Base-by-base conservation (phyloP, 2,888 invertebrate species). In the Sabatieria punctata region DNA sequence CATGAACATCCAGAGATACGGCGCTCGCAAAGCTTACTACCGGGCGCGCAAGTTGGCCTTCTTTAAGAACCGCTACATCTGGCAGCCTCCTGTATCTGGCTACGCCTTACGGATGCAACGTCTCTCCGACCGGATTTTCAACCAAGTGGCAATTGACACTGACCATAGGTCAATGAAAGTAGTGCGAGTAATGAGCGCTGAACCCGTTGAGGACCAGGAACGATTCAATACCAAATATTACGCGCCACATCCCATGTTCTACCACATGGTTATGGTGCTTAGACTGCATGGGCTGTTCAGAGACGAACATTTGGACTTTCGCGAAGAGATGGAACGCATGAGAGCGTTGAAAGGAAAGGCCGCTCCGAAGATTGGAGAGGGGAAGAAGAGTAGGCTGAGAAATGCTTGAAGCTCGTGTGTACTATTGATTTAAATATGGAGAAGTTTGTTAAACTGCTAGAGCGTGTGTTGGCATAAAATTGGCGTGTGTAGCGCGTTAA, bases 221-320 rank as follows among this genome's bases (percentile, higher is more conserved):
- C 35, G 30, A 4, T 37, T 4, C 15, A 19, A 11, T 15, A 13
- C 30, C 23, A n/a, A 30, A n/a, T 47, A 47, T 22, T 27, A 45
- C 27, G 45, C 48, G 24, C 44, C 48, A 23, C 25, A 22, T 26
- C 48, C 48, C 15, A 48, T 48, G 48, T 45, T 48, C 15, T 35
- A 45, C 22, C 18, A 45, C 15, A 23, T 48, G 25, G 18, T 39
- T 13, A 45, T 21, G 26, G 72, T 76, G 54, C 69, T 86, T 33
- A 68, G 85, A 18, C 71, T 76, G 49, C 83, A 84, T 57, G 85
- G 85, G 0, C 69, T 85, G 3, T 85, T 73, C 42, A 59, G 67
- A 49, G 85, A 86, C 61, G 86, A 88, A 64, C 86, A 88, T 67
- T 74, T 79, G 61, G 86, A 86, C 68, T 86, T 85, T 61, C 78